Percentiles rank a stretch among this genome's conserved stretches.
These are phyloP conservation scores for Corythornis madagascariensis DNA, from an alignment of 2,113 vertebrate genomes.

Conservation along the genomic window DNA sequence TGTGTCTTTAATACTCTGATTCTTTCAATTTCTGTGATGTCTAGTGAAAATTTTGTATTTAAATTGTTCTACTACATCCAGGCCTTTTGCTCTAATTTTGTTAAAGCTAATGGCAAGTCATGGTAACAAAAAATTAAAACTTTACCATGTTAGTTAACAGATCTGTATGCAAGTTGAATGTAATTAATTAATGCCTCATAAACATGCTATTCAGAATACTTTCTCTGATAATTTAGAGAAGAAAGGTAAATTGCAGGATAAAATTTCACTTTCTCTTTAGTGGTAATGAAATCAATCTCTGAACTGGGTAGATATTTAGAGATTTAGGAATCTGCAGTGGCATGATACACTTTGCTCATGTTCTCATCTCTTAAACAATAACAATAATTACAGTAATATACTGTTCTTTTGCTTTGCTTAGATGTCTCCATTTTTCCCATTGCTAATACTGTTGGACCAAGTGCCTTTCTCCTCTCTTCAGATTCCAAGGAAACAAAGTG, in stretches of 20 bases:
- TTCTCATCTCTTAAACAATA: background rate
- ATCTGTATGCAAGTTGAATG: conserved; percentile 23
- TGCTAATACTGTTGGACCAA: background rate
- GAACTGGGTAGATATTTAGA: background rate
- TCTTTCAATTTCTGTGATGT: conserved; percentile 29
- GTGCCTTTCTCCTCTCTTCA: background rate
- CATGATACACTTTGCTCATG: background rate
- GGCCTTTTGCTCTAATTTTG: conserved; percentile 24
- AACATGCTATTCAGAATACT: conserved; percentile 19
- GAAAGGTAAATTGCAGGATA: conserved; percentile 11
- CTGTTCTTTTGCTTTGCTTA: background rate
- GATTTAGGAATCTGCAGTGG: background rate
- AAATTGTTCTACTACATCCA: conserved; percentile 17
- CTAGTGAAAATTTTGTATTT: conserved; percentile 31
- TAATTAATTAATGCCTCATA: conserved; percentile 52
- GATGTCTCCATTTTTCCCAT: background rate
- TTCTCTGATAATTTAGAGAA: conserved; percentile 14
- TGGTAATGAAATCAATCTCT: background rate
- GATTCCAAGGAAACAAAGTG: background rate
- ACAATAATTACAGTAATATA: background rate
- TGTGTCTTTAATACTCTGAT: conserved; percentile 36
- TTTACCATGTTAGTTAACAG: conserved; percentile 14
- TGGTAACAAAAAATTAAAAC: conserved; percentile 26
- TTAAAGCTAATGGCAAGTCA: conserved; percentile 39
- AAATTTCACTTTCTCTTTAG: background rate